Percentiles rank a stretch among this genome's conserved stretches.
Evolutionary conservation across 2,113 vertebrate genomes (phyloP).

Genomic region (Lanius collurio): DNA sequence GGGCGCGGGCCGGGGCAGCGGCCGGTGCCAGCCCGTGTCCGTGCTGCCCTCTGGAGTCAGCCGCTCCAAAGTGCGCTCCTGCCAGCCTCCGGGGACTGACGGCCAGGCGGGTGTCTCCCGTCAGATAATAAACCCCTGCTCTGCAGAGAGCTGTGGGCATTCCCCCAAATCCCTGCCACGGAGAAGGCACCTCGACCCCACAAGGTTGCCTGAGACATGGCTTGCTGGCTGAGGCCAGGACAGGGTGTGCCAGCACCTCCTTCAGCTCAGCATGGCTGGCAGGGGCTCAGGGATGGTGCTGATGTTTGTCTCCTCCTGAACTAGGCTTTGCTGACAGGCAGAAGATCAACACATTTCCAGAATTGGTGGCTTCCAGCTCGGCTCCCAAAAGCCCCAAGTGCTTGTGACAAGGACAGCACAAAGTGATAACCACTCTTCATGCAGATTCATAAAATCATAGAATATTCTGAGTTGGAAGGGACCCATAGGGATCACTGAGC

Average conservation of each 20-base stretch:
- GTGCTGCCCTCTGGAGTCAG: constrained; percentile 56
- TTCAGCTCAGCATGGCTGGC: background rate
- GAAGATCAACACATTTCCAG: background rate
- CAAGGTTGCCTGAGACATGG: rapidly evolving
- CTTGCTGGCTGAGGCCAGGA: background rate
- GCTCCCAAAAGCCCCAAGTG: background rate
- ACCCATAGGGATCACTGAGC: background rate
- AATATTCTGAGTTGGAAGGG: background rate
- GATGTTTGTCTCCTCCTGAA: background rate
- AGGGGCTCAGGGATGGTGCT: background rate
- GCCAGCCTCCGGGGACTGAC: background rate
- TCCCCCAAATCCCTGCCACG: too few species aligned
- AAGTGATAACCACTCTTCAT: rapidly evolving
- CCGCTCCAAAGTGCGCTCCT: background rate
- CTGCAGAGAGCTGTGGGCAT: background rate
- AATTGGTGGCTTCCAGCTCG: background rate
- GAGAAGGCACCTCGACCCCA: background rate
- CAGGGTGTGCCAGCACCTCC: background rate
- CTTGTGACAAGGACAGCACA: background rate
- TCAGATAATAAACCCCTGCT: background rate
- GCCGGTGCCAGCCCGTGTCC: background rate
- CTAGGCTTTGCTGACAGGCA: background rate
- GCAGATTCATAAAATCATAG: background rate
- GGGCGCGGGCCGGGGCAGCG: background rate
- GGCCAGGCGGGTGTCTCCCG: rapidly evolving